phyloP scores from a whole-genome alignment of 1,140 invertebrate genomes.

The Maconellicoccus hirsutus region DNA sequence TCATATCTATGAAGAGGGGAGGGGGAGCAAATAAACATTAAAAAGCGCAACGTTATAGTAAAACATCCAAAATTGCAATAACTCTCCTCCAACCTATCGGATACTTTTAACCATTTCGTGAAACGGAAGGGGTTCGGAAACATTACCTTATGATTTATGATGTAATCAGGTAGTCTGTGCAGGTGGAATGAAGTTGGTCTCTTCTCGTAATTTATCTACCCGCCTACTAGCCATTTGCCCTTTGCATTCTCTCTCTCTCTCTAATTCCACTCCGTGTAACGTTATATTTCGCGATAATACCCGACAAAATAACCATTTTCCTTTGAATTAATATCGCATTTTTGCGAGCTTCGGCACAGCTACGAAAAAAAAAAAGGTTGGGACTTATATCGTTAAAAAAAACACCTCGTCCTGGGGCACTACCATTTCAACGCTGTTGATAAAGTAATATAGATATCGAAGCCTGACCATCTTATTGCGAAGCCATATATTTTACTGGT shows the following conservation, averaged over 20 bases:
- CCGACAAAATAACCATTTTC: not conserved
- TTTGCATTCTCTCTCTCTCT: not conserved
- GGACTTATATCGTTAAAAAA: not conserved
- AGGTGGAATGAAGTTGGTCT: conserved; percentile 7
- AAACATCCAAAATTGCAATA: conserved; percentile 5
- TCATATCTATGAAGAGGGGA: not conserved
- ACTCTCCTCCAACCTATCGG: not conserved
- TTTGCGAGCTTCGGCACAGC: not conserved
- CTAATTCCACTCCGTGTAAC: not conserved
- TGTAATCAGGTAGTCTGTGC: conserved; percentile 3
- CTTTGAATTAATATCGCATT: conserved; percentile 1
- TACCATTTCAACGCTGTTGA: not conserved
- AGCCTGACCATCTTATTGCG: not conserved
- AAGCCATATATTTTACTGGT: not conserved
- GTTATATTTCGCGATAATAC: not conserved
- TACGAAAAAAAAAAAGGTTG: not conserved
- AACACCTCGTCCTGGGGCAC: not conserved
- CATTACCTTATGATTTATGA: conserved; percentile 9
- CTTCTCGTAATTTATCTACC: conserved; percentile 3
- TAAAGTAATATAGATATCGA: not conserved
- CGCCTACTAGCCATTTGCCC: conserved; percentile 1
- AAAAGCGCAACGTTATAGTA: not conserved
- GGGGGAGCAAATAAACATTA: not conserved
- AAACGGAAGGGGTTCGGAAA: conserved; percentile 7
- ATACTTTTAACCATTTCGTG: not conserved